These are phyloP conservation scores for Folsomia manolachei DNA, from an alignment of 2,888 invertebrate species.

Conservation along the genomic window DNA sequence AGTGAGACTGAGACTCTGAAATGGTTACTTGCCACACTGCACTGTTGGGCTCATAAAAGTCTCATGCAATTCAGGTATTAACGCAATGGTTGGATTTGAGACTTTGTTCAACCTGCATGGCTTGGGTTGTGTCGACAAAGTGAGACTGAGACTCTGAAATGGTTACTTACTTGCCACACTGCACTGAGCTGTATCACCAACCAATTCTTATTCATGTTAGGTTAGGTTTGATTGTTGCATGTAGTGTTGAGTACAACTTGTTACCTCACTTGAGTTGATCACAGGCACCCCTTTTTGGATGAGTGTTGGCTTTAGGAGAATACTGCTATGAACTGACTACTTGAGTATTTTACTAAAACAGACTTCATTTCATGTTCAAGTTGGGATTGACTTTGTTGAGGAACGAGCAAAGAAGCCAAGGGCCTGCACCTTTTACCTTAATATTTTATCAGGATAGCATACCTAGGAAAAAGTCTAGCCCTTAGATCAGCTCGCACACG, in stretches of 20 bases:
- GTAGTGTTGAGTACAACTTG: background rate
- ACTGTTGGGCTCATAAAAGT: too few relatives aligned
- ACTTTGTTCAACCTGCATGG: background rate
- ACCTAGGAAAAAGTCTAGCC: too few relatives aligned
- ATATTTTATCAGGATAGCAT: too few relatives aligned
- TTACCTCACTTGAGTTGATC: background rate
- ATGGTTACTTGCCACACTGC: constrained; percentile 10
- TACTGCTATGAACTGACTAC: background rate
- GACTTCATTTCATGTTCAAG: too few relatives aligned
- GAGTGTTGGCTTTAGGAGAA: background rate
- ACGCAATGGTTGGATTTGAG: too few relatives aligned
- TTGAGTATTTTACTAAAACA: background rate
- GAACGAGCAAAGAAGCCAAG: background rate
- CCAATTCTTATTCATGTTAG: background rate
- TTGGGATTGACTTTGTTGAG: background rate
- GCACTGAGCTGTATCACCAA: too few relatives aligned
- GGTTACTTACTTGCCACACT: constrained; percentile 11
- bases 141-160: constrained; percentile 14
- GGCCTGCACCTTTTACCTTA: too few relatives aligned
- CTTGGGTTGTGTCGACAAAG: constrained; percentile 5
- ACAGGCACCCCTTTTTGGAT: background rate
- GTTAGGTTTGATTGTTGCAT: background rate
- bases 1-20: constrained; percentile 16
- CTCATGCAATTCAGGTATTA: too few relatives aligned
- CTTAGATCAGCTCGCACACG: too few relatives aligned